These are phyloP conservation scores for Venustaconcha ellipsiformis DNA, from an alignment of 1,140 invertebrate genomes.

Conservation along the genomic window DNA sequence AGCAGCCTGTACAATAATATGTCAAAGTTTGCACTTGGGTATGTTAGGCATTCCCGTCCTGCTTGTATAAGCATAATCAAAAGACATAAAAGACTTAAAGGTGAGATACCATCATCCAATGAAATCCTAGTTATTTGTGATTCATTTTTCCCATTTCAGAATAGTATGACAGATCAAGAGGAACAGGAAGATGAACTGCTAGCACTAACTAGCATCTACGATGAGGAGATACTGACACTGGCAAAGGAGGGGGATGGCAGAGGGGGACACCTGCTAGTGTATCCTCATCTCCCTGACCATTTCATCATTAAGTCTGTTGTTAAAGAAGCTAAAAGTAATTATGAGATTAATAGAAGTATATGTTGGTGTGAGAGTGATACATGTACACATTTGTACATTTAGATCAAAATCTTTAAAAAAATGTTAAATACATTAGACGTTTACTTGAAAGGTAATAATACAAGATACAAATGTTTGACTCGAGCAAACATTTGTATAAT, in stretches of 20 bases:
- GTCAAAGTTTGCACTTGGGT: too few species aligned
- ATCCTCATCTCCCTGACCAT: conserved; percentile 58
- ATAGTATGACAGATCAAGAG: conserved; percentile 44
- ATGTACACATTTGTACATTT: neutral
- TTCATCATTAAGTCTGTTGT: conserved; percentile 42
- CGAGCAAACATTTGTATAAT: neutral
- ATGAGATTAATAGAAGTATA: neutral
- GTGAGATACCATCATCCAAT: too few species aligned
- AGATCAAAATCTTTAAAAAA: neutral
- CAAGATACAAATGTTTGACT: neutral
- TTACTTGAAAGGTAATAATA: neutral
- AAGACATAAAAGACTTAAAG: too few species aligned
- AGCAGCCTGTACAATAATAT: too few species aligned
- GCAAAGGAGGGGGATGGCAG: conserved; percentile 58
- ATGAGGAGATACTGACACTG: conserved; percentile 65
- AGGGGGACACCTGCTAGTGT: conserved; percentile 65
- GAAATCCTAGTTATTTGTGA: too few species aligned
- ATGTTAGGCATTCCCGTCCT: too few species aligned
- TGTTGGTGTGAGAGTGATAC: neutral
- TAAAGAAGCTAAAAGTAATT: conserved; percentile 32
- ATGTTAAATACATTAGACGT: neutral
- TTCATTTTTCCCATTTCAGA: too few species aligned
- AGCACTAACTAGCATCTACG: conserved; percentile 74
- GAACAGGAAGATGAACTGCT: conserved; percentile 71
- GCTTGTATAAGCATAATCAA: too few species aligned